Base-by-base conservation (phyloP, 2,113 vertebrate genomes). In the Dasyornis broadbenti region DNA sequence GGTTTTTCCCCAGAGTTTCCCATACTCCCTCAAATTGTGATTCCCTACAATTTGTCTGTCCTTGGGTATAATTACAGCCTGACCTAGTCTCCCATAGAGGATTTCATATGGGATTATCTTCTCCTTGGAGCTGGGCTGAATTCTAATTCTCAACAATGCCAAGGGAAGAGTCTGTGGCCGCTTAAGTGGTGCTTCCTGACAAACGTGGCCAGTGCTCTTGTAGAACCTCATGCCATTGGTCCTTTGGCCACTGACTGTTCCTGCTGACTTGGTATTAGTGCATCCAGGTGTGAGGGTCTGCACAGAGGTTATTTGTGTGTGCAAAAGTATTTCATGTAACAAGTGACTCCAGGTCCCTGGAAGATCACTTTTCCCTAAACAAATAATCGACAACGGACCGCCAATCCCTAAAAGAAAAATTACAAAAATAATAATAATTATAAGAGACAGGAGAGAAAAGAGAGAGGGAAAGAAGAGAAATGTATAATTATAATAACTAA, bases 41-140 rank as follows among this genome's bases (percentile, higher is more conserved):
- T 39, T 70, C 10, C n/a, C 20, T 27, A 3, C 11, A 44, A 7
- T 37, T 4, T 39, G 33, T 18, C 17, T 53, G 33, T 8, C 23
- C 39, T 39, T 28, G n/a, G 39, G 12, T 61, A 3, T 23, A 23
- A 52, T n/a, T 27, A 33, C 28, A 69, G 47, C n/a, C 47, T 69
- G 18, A n/a, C 47, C 13, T n/a, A 0, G 0, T 24, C 16, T 57
- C 33, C 33, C 18, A 23, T 5, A 7, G 8, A 37, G 45, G 37
- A 37, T 33, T 68, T 44, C 7, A 3, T 5, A 15, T 13, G 53
- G 45, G 40, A 42, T 77, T 37, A 20, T 6, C 14, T 60, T 52
- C 18, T 86, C 45, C 45, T 33, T 52, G 39, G 53, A 77, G 18
- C 17, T 27, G 50, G 31, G 16, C 17, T 86, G 61, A 59, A 44